Base-by-base conservation (phyloP, 1,140 invertebrate species). In the Drosophila pseudoobscura region DNA sequence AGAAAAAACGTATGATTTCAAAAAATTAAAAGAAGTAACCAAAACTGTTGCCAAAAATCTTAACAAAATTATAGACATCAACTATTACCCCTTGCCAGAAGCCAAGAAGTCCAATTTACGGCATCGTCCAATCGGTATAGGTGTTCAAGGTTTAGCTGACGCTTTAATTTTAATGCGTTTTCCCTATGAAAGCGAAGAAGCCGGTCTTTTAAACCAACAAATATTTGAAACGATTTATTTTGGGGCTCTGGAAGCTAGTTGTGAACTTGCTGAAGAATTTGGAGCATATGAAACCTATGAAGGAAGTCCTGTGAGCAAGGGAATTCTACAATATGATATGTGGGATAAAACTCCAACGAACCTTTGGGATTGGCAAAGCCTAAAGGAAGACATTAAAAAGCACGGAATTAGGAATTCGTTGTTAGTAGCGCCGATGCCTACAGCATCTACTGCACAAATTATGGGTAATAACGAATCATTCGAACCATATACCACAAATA, bases 161-260 rank as follows among this genome's bases (percentile, higher is more conserved):
- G 95, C 98, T 17, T 99, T 99, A 92, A 96, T 99, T 58, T 92
- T 99, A 22, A 97, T 99, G 97, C 93, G 97, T 49, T 96, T 95
- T 92, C 97, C 99, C 43, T 99, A 99, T 92, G 96, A 97, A 77
- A 96, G 95, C 89, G 93, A 95, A 52, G 94, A 98, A 90, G 98
- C 99, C 0, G 93, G 95, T 63, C 92, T 96, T 73, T 92, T 99
- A 2, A 99, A 99, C 92, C 96, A 96, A 74, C 95, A 99, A 91
- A 99, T 99, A 65, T 99, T 99, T 93, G 99, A 99, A 93, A 99
- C 98, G 0, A 95, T 99, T 60, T 99, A 99, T 92, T 99, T 96
- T 92, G 97, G 95, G n/a, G 97, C 99, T 2, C 92, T 99, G 69
- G 98, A 99, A 92, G 96, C 98, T 0, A 99, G 97, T 91, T 99